phyloP scores from a whole-genome alignment of 2,888 invertebrate genomes.

The Tolmerus cingulatus region DNA sequence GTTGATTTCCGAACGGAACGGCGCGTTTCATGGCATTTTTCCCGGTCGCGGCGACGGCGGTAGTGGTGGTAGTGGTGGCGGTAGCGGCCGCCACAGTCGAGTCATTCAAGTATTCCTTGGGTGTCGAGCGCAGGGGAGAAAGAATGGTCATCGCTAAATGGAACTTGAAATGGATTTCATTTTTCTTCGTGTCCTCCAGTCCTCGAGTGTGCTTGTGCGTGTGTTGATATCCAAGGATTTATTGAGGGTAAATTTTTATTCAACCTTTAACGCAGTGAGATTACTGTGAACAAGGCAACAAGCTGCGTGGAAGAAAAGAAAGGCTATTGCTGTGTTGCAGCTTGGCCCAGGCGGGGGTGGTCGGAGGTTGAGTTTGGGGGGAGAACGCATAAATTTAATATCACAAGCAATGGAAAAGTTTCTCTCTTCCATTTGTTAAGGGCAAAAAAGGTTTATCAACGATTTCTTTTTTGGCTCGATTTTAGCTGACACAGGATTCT shows the following conservation, averaged over 20 bases:
- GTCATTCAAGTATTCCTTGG: background rate
- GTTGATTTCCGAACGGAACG: conserved; percentile 38
- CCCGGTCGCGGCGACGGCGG: background rate
- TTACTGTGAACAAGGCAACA: conserved; percentile 41
- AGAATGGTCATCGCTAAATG: conserved; percentile 35
- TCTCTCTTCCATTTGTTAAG: conserved; percentile 27
- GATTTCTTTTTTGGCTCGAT: background rate
- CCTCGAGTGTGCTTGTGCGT: conserved; percentile 1
- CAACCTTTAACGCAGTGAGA: conserved; percentile 27
- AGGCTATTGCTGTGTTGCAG: background rate
- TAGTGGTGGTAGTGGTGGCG: background rate
- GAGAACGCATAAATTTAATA: conserved; percentile 30
- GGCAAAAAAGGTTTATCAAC: conserved; percentile 18
- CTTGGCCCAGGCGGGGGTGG: background rate
- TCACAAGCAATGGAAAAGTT: conserved; percentile 19
- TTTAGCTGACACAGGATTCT: background rate
- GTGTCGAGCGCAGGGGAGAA: background rate
- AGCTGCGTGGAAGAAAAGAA: conserved; percentile 17
- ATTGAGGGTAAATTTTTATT: conserved; percentile 41
- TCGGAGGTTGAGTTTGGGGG: background rate
- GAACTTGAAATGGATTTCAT: conserved; percentile 39
- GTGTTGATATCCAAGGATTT: conserved; percentile 39
- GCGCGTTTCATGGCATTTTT: background rate
- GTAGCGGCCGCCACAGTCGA: background rate
- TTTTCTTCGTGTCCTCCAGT: conserved; percentile 7